These are phyloP conservation scores for Corapipo altera DNA, from an alignment of 2,113 vertebrate genomes.

Conservation along the genomic window DNA sequence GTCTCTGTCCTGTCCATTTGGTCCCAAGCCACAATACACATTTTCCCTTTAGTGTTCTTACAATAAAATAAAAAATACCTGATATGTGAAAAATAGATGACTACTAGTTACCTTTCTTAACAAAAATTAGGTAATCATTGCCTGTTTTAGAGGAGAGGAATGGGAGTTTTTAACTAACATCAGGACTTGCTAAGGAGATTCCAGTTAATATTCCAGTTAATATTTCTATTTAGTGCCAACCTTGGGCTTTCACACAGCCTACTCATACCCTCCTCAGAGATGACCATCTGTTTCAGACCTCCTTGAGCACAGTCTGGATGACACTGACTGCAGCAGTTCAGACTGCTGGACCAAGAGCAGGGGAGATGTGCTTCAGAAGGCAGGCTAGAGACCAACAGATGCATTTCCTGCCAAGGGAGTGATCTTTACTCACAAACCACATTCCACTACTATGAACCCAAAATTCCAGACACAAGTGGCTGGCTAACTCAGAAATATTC, in stretches of 20 bases:
- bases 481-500: neutral
- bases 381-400: neutral
- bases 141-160: neutral
- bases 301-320: neutral
- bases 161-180: neutral
- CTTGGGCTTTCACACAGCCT: neutral
- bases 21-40: neutral
- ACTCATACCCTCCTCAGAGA: fast-evolving
- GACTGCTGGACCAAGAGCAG: neutral
- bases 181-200: neutral
- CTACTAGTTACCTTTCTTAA: neutral
- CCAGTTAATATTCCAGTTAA: neutral
- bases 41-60: neutral
- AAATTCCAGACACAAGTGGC: neutral
- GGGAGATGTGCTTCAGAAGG: neutral
- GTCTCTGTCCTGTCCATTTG: neutral
- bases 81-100: neutral
- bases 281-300: neutral
- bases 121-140: neutral
- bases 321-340: neutral
- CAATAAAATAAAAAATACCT: neutral
- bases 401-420: neutral
- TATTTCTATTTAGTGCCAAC: neutral
- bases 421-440: neutral
- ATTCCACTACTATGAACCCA: neutral